Percentiles rank a stretch among this genome's conserved stretches.
These are phyloP conservation scores for Tonatia bakeri DNA, from an alignment of 2,113 vertebrate species.

Conservation along the genomic window DNA sequence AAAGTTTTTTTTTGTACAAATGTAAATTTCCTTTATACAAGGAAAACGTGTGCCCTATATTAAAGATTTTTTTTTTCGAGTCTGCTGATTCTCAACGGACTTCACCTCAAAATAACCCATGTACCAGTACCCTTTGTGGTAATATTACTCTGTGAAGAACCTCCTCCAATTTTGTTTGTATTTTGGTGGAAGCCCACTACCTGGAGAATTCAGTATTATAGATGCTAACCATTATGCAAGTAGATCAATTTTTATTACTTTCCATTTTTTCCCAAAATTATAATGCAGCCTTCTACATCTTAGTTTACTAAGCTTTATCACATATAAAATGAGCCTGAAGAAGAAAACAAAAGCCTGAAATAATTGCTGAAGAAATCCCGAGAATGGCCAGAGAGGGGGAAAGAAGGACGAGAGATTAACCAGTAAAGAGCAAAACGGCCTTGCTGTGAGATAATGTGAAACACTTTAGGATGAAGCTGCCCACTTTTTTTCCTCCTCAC, in stretches of 20 bases:
- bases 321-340: not conserved
- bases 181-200: not conserved
- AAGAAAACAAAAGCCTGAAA: not conserved
- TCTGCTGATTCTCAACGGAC: not conserved
- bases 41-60: not conserved
- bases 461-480: conserved; percentile 27
- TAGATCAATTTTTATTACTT: not conserved
- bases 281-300: not conserved
- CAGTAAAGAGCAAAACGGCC: not conserved
- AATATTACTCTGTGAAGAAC: not conserved
- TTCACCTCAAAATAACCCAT: not conserved
- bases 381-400: not conserved
- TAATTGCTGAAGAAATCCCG: not conserved
- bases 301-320: not conserved
- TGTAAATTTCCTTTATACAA: not conserved
- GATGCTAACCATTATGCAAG: not conserved
- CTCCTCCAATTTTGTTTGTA: not conserved
- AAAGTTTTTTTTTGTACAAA: not conserved
- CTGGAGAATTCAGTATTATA: not conserved
- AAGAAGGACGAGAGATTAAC: not conserved
- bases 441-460: not conserved
- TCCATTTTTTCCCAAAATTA: not conserved
- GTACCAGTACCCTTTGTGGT: not conserved
- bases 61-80: not conserved
- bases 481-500: not conserved